Base-by-base conservation (phyloP, 2,797 vertebrate genomes). In the Phalanger gymnotis region DNA sequence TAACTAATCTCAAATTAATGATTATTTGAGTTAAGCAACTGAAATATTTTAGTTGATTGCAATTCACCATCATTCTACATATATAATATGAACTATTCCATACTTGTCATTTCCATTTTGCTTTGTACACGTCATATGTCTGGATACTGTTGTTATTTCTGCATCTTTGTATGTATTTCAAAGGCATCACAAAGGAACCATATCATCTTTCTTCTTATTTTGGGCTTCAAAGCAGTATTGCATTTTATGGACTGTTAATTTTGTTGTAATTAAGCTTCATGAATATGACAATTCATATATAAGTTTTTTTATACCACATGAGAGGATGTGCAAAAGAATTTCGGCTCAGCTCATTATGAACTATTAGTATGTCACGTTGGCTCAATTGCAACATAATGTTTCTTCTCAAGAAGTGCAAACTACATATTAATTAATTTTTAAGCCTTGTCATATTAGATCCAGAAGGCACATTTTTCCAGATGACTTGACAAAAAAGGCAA, bases 251-350 rank as follows among this genome's bases (percentile, higher is more conserved):
- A 99, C 98, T 98, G 98, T 97, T 97, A 98, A 98, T 98, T 99
- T 98, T 98, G 98, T 98, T 98, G 92, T 98, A 98, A 98, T 99
- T 98, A 99, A 98, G 97, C 97, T 98, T 98, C 98, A 99, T 98
- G 98, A 98, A 98, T 98, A 99, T 98, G 98, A 98, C 98, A 98
- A 98, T 97, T 97, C 96, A 57, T 96, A 91, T 97, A 96, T 95
- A 97, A 98, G 98, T 98, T 98, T 98, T 98, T 95, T 0, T 97
- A 95, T 98, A 95, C 95, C 94, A 97, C 58, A 0, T 54, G 96
- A 96, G 97, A 96, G 94, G 93, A 96, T 98, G 94, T 96, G 97
- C 95, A 97, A 51, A 92, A 97, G 90, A 95, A 98, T 97, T 97
- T 97, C 95, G 93, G 96, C 97, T 98, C 93, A 53, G 95, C 97